Percentiles rank a stretch among this genome's conserved stretches.
phyloP scores from a whole-genome alignment of 1,140 invertebrate species.

The Ridgeia piscesae region DNA sequence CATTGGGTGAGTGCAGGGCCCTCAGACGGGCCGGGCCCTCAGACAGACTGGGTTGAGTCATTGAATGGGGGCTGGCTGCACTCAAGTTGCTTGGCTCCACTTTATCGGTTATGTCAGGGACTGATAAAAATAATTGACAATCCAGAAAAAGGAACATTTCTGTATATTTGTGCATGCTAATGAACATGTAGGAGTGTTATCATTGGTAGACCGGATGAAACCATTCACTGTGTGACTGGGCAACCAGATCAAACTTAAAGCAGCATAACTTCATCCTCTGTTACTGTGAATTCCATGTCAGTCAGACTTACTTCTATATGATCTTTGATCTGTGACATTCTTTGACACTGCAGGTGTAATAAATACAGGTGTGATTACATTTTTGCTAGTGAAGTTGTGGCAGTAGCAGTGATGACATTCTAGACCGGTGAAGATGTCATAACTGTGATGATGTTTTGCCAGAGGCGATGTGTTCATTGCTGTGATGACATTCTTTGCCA shows the following conservation, averaged over 20 bases:
- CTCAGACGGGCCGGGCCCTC: no score
- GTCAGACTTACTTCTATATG: background rate
- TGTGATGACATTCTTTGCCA: no score
- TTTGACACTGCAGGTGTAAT: no score
- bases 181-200: background rate
- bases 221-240: background rate
- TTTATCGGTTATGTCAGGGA: background rate
- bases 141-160: background rate
- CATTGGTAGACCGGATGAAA: background rate
- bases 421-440: no score
- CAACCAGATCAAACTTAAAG: background rate
- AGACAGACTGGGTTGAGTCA: background rate
- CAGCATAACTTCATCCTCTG: background rate
- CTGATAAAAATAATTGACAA: slow-evolving; percentile 1
- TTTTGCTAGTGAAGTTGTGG: no score
- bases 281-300: no score
- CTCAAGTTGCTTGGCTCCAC: background rate
- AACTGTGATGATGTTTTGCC: no score
- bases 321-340: no score
- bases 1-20: no score
- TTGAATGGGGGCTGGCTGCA: background rate
- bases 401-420: no score
- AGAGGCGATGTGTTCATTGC: no score
- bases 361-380: no score
- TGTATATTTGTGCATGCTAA: background rate